These are phyloP conservation scores for Orcinus orca DNA, from an alignment of 2,113 vertebrate species.

Conservation along the genomic window DNA sequence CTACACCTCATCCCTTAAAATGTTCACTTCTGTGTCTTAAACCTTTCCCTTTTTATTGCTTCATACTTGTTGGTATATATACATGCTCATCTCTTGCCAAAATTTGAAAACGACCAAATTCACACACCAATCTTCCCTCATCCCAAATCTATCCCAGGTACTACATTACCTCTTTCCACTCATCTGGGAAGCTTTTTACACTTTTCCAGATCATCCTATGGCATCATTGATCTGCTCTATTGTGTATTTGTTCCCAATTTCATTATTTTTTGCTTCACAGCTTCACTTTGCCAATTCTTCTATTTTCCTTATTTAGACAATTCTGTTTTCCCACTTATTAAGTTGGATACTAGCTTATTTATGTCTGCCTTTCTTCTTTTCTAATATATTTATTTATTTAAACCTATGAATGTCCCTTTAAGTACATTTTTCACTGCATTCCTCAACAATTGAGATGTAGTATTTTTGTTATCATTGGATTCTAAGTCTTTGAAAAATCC, in stretches of 20 bases:
- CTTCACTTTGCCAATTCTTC: neutral
- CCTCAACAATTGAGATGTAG: neutral
- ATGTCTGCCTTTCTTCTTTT: neutral
- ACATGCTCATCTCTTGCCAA: neutral
- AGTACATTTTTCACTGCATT: neutral
- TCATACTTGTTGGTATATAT: neutral
- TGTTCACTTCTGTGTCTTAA: neutral
- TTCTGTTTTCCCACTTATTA: neutral
- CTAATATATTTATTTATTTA: neutral
- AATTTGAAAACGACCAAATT: neutral
- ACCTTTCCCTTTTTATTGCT: neutral
- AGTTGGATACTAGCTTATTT: neutral
- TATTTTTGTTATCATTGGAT: neutral
- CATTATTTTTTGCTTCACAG: neutral
- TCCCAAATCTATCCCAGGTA: neutral
- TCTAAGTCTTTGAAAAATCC: neutral
- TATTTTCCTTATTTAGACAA: neutral
- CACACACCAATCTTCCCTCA: neutral
- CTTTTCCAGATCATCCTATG: neutral
- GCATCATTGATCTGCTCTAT: neutral
- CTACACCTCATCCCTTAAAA: neutral
- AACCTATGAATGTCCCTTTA: neutral
- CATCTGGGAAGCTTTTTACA: neutral
- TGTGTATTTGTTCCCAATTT: neutral
- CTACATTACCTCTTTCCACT: neutral